Percentiles rank a stretch among this genome's conserved stretches.
Evolutionary conservation across 2,888 invertebrate genomes (phyloP).

Genomic region (Lissonota sp.): DNA sequence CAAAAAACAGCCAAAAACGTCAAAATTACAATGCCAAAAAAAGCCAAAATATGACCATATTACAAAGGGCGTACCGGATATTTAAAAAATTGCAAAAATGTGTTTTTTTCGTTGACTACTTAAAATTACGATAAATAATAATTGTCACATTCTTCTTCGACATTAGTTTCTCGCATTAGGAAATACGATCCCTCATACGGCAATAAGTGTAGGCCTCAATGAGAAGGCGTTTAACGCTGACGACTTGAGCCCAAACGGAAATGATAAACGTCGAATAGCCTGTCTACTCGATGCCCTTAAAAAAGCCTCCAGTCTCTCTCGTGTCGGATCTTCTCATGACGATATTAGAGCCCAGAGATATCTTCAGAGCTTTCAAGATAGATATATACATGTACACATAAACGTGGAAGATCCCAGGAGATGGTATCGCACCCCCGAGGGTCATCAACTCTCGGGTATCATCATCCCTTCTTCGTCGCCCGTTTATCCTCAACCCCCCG

Average conservation of each 20-base stretch:
- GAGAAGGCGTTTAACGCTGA: constrained; percentile 40
- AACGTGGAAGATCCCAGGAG: background rate
- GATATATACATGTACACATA: background rate
- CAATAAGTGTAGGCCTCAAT: constrained; percentile 22
- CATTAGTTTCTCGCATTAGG: background rate
- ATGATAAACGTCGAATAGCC: constrained; percentile 43
- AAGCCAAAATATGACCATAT: too few relatives aligned
- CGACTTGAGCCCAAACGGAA: constrained; percentile 26
- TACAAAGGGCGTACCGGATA: too few relatives aligned
- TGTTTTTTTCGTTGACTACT: too few relatives aligned
- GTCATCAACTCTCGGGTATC: constrained; percentile 44
- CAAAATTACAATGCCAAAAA: too few relatives aligned
- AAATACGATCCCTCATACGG: background rate
- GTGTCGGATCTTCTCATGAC: constrained; percentile 25
- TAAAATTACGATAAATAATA: too few relatives aligned
- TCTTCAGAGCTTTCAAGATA: constrained; percentile 1
- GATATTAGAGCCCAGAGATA: constrained; percentile 27
- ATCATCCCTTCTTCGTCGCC: background rate
- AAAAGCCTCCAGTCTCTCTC: constrained; percentile 11
- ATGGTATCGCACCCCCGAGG: constrained; percentile 47
- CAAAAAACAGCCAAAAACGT: too few relatives aligned
- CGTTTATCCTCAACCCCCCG: constrained; percentile 1
- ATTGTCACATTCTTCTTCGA: too few relatives aligned
- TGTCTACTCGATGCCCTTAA: constrained; percentile 26
- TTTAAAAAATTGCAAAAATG: too few relatives aligned